Evolutionary conservation across 35 echinoderm and acorn worm genomes (phyloP).

Genomic region (Lytechinus variegatus): DNA sequence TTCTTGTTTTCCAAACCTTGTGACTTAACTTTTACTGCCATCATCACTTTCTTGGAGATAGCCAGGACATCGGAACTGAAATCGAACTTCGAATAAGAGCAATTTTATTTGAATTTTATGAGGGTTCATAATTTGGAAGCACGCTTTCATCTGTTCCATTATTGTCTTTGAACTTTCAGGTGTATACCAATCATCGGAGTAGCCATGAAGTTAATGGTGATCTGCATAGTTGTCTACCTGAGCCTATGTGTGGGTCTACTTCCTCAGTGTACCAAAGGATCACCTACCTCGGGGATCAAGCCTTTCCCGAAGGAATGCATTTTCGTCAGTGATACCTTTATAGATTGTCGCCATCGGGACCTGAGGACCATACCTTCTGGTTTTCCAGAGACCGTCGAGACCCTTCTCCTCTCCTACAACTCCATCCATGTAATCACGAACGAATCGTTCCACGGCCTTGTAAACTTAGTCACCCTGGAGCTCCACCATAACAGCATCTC

Average conservation of each 20-base stretch:
- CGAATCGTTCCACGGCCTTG: conserved; percentile 66
- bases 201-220: background rate
- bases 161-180: background rate
- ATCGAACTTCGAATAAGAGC: background rate
- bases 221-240: background rate
- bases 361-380: conserved; percentile 57
- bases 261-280: background rate
- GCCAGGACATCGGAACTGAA: background rate
- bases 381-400: conserved; percentile 56
- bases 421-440: conserved; percentile 33
- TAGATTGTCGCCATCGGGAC: conserved; percentile 70
- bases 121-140: background rate
- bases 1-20: background rate
- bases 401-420: conserved; percentile 69
- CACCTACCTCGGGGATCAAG: background rate
- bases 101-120: background rate
- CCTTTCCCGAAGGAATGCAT: conserved; percentile 33
- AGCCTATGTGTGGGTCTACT: background rate
- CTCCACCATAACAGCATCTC: conserved; percentile 69
- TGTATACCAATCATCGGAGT: background rate
- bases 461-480: conserved; percentile 58
- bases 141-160: background rate
- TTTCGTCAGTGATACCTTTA: conserved; percentile 51
- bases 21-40: background rate
- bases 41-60: background rate